Conservation (phyloP, 2,113 vertebrate genomes). For the Accipiter virgatus region DNA sequence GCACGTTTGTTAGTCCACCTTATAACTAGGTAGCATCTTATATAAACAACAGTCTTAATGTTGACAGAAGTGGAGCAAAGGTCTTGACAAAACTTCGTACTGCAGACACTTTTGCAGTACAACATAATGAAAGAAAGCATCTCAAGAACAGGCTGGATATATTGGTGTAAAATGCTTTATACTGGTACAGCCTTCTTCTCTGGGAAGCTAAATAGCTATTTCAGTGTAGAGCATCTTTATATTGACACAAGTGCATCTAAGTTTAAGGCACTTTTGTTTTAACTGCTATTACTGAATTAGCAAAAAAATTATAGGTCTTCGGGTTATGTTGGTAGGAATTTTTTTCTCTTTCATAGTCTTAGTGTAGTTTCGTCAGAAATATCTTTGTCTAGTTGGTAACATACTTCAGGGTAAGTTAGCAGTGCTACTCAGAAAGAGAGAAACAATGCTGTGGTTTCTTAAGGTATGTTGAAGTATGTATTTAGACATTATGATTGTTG, state of each 20-base stretch:
- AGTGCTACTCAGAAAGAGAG: background rate
- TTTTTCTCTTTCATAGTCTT: background rate
- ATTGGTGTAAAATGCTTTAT: background rate
- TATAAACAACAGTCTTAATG: background rate
- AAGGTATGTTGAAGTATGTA: background rate
- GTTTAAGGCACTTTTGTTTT: background rate
- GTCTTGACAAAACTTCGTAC: too few species aligned
- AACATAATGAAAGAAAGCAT: background rate
- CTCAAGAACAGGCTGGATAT: background rate
- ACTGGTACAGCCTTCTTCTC: background rate
- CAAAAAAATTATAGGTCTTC: background rate
- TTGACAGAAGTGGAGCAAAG: background rate
- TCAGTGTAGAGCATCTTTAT: background rate
- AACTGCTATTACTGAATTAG: background rate
- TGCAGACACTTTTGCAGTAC: background rate
- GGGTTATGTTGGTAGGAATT: background rate
- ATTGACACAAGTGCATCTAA: background rate
- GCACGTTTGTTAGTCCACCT: background rate
- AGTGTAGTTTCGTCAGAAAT: background rate
- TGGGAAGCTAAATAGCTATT: background rate
- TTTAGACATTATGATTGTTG: background rate
- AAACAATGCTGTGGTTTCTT: background rate
- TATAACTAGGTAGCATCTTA: background rate
- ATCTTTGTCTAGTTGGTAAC: background rate
- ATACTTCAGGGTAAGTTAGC: background rate